Conservation (phyloP, 2,888 invertebrate genomes). For the Andrena bucephala region DNA sequence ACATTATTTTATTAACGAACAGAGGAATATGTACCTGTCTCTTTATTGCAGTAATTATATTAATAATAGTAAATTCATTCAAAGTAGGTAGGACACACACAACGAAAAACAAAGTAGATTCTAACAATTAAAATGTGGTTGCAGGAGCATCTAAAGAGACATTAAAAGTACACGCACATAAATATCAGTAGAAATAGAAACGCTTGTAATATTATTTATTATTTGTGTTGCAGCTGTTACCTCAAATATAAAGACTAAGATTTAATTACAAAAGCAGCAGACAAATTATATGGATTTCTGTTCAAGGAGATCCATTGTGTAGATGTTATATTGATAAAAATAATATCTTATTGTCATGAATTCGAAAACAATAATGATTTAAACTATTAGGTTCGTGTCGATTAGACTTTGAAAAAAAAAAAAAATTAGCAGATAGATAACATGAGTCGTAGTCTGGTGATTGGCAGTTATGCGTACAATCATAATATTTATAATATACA, state of each 20-base stretch:
- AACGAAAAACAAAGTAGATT: conserved; percentile 18
- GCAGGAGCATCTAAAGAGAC: conserved; percentile 6
- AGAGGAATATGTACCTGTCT: conserved; percentile 6
- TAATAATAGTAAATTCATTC: conserved; percentile 21
- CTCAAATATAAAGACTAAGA: conserved; percentile 9
- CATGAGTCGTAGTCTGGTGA: conserved; percentile 37
- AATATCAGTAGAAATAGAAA: conserved; percentile 15
- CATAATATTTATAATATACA: conserved; percentile 29
- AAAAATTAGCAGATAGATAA: conserved; percentile 17
- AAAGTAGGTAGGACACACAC: conserved; percentile 14
- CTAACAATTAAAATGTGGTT: background rate
- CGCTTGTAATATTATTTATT: conserved; percentile 24
- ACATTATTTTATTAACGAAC: conserved; percentile 35
- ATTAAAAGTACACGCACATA: conserved; percentile 23
- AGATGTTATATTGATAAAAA: conserved; percentile 20
- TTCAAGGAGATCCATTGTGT: conserved; percentile 20
- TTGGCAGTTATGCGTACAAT: conserved; percentile 54
- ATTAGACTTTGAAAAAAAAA: conserved; percentile 26
- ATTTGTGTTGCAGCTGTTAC: conserved; percentile 13
- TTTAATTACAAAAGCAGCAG: conserved; percentile 19
- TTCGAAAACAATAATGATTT: conserved; percentile 32
- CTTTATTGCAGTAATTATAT: conserved; percentile 7
- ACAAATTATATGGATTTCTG: conserved; percentile 27
- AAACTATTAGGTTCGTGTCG: conserved; percentile 24
- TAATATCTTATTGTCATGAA: conserved; percentile 59